Percentiles rank a stretch among this genome's conserved stretches.
Conservation (phyloP, 2,888 invertebrate species). For the Mallateleia sp. region DNA sequence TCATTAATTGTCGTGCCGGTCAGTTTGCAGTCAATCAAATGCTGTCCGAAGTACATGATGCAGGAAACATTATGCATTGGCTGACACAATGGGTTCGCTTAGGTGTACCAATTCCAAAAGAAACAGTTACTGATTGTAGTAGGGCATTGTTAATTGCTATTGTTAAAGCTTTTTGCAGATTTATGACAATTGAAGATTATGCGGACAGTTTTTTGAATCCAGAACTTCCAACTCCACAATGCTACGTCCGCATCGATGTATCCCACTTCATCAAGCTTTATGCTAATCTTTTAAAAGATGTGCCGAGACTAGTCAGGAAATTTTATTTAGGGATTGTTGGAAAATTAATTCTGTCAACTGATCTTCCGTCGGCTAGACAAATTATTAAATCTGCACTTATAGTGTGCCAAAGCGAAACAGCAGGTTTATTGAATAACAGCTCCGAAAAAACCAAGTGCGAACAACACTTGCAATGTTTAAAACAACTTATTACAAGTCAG, state of each 20-base stretch:
- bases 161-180: slow-evolving; percentile 60
- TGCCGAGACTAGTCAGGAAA: slow-evolving; percentile 1
- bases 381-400: slow-evolving; percentile 15
- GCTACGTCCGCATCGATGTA: slow-evolving; percentile 53
- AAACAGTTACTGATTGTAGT: slow-evolving; percentile 42
- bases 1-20: slow-evolving; percentile 10
- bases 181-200: slow-evolving; percentile 69
- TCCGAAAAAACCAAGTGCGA: not conserved
- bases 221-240: slow-evolving; percentile 12
- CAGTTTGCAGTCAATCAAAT: slow-evolving; percentile 44
- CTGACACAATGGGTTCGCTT: slow-evolving; percentile 27
- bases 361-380: not conserved
- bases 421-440: too few species aligned
- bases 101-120: slow-evolving; percentile 28
- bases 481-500: not conserved
- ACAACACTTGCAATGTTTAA: not conserved
- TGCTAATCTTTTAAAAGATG: slow-evolving; percentile 29
- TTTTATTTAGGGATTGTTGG: slow-evolving; percentile 56
- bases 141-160: slow-evolving; percentile 60
- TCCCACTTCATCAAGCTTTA: slow-evolving; percentile 58
- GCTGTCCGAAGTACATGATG: slow-evolving; percentile 40
- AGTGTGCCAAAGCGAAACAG: slow-evolving; percentile 38
- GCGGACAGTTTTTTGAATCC: slow-evolving; percentile 41
- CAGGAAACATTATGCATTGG: slow-evolving; percentile 27
- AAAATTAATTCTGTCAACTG: slow-evolving; percentile 35